Evolutionary conservation across 2,113 vertebrate genomes (phyloP).

Genomic region (Rissa tridactyla): DNA sequence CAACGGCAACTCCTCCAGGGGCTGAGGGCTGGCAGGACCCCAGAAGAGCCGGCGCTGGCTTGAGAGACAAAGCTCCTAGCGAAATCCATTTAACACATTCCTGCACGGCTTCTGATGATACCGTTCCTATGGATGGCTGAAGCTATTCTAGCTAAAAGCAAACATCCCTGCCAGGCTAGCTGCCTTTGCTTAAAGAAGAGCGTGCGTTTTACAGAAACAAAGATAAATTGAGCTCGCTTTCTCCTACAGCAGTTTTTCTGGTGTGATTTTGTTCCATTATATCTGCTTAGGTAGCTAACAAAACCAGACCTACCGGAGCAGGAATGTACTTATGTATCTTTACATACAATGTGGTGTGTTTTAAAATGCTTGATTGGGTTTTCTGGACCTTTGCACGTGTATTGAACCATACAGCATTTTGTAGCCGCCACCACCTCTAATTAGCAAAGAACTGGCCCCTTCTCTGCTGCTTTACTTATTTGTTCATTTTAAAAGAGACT

Average conservation of each 20-base stretch:
- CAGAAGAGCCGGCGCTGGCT: background rate
- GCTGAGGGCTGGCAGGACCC: background rate
- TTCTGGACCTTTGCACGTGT: background rate
- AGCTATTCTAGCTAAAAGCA: background rate
- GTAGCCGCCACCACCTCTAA: background rate
- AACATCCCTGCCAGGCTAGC: background rate
- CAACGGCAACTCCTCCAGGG: background rate
- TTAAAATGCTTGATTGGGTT: background rate
- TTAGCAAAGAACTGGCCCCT: background rate
- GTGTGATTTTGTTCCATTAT: background rate
- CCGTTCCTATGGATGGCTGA: background rate
- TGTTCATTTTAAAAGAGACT: background rate
- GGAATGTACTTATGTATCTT: background rate
- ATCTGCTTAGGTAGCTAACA: background rate
- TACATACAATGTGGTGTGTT: background rate
- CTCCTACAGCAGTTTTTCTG: background rate
- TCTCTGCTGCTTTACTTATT: background rate
- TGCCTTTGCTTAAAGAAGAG: background rate
- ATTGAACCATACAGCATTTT: background rate
- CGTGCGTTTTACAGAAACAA: background rate
- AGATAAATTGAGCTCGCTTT: background rate
- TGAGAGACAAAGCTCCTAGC: background rate
- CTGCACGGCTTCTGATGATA: background rate
- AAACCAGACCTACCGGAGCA: background rate
- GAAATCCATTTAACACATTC: constrained; percentile 37